Conservation (phyloP, 2,797 vertebrate genomes). For the Varecia variegata region DNA sequence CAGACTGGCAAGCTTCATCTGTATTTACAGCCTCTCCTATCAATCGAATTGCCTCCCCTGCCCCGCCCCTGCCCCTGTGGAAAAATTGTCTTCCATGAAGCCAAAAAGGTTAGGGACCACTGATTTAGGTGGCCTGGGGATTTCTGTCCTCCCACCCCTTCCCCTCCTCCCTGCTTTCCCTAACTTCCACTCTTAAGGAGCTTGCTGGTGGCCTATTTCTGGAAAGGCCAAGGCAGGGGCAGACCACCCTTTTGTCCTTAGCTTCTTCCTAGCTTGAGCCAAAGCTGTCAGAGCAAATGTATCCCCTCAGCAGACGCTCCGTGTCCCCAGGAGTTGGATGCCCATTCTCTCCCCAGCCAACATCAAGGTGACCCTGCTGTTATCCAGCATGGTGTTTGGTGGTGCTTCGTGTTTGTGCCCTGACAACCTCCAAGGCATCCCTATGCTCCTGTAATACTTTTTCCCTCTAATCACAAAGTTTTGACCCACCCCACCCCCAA, state of each 20-base stretch:
- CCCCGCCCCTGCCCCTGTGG: too few species aligned
- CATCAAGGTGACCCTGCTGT: background rate
- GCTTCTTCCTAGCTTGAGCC: background rate
- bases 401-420: background rate
- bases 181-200: background rate
- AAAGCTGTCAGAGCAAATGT: background rate
- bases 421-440: background rate
- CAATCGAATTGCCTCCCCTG: too few species aligned
- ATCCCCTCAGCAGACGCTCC: background rate
- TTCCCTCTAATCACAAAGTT: background rate
- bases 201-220: background rate
- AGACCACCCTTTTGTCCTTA: background rate
- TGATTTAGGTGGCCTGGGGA: background rate
- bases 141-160: too few species aligned
- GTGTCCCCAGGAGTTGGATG: fast-evolving
- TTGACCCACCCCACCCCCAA: background rate
- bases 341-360: background rate
- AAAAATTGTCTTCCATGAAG: too few species aligned
- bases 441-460: background rate
- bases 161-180: background rate
- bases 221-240: background rate
- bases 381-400: background rate
- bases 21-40: too few species aligned
- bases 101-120: too few species aligned
- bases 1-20: too few species aligned